Evolutionary conservation across 2,888 invertebrate species (phyloP).

Genomic region (Pherbina coryleti): DNA sequence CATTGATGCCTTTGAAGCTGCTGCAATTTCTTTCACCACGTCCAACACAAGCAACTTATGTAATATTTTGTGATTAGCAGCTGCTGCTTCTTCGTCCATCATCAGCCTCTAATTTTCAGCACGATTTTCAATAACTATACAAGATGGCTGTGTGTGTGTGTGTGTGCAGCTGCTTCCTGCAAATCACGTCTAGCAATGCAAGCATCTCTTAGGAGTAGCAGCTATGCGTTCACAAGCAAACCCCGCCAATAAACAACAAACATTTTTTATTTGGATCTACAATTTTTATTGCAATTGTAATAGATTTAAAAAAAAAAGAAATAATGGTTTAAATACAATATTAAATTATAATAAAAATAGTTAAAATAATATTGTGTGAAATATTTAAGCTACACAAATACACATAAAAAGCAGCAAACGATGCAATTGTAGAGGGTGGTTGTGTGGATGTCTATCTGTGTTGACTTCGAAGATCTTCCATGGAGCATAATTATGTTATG

Average conservation of each 20-base stretch:
- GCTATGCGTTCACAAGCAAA: no score
- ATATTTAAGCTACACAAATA: constrained; percentile 18
- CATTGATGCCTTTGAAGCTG: neutral
- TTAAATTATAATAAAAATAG: constrained; percentile 34
- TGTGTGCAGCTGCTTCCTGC: neutral
- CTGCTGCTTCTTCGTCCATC: neutral
- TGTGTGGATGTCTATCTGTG: constrained; percentile 23
- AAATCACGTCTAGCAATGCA: no score
- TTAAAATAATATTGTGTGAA: constrained; percentile 33
- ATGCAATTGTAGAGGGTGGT: neutral
- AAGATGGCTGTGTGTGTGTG: neutral
- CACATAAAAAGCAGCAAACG: neutral
- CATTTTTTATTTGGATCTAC: constrained; percentile 23
- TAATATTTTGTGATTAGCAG: constrained; percentile 10
- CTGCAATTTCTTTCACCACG: neutral
- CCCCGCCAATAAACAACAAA: no score
- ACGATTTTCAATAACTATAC: constrained; percentile 8
- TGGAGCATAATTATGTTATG: constrained; percentile 1
- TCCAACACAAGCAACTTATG: neutral
- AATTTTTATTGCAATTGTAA: constrained; percentile 46
- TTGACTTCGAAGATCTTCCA: neutral
- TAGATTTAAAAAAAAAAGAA: constrained; percentile 33
- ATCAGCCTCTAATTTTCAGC: neutral
- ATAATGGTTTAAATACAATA: constrained; percentile 36
- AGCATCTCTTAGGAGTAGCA: no score